A percentile compares a stretch with the other conserved stretches of the same genome.
Evolutionary conservation across 2,888 invertebrate genomes (phyloP).

Genomic region (Muscina levida): DNA sequence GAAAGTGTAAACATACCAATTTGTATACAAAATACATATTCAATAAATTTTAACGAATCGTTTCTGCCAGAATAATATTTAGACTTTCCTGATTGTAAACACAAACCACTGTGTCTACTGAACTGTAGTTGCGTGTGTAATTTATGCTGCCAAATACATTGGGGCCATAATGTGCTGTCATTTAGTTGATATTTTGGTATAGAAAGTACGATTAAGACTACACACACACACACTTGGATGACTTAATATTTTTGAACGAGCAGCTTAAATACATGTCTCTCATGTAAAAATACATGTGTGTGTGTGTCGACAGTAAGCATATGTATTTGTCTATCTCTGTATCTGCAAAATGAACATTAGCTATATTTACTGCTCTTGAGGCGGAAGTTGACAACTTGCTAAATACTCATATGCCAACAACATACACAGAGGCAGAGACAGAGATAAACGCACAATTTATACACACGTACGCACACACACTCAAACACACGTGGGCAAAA

Average conservation of each 20-base stretch:
- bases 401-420: slow-evolving; percentile 30
- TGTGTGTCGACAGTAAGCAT: background rate
- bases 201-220: slow-evolving; percentile 17
- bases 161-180: slow-evolving; percentile 43
- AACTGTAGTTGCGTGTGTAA: slow-evolving; percentile 11
- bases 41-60: no score
- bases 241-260: background rate
- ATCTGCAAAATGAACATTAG: slow-evolving; percentile 13
- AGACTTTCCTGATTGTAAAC: no score
- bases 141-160: slow-evolving; percentile 44
- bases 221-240: background rate
- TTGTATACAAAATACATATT: no score
- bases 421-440: background rate
- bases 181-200: slow-evolving; percentile 25
- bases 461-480: background rate
- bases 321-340: slow-evolving; percentile 10
- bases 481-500: background rate
- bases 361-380: slow-evolving; percentile 20
- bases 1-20: no score
- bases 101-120: no score
- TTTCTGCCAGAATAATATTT: no score
- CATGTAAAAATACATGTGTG: background rate
- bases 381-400: slow-evolving; percentile 37
- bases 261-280: background rate
- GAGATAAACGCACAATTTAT: background rate